Conservation (phyloP, 2,888 invertebrate species). For the Drosophila fungiperda region DNA sequence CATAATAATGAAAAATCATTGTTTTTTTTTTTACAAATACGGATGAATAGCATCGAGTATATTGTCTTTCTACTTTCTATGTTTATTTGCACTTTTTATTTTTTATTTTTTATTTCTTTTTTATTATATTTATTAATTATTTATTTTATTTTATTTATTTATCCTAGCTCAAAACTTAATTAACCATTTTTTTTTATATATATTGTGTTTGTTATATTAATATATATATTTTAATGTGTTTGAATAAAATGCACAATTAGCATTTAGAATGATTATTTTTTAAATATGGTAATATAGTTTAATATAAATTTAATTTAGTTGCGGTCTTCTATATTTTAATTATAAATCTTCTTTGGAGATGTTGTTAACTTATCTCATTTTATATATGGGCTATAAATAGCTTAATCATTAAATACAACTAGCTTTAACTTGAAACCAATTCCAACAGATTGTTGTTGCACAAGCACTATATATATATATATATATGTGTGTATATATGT, state of each 20-base stretch:
- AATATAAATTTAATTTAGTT: too few relatives aligned
- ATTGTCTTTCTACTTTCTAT: neutral
- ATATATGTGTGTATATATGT: neutral
- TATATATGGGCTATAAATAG: neutral
- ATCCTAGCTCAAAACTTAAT: neutral
- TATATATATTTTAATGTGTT: neutral
- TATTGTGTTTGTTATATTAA: neutral
- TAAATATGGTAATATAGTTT: neutral
- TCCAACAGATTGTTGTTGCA: conserved; percentile 17
- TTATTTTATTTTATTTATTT: neutral
- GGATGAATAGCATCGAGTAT: neutral
- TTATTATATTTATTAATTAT: neutral
- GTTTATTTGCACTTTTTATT: neutral
- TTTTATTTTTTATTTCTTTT: neutral
- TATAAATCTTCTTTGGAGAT: neutral
- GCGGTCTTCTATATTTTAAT: neutral
- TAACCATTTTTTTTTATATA: neutral
- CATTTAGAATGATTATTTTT: neutral
- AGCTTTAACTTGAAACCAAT: neutral
- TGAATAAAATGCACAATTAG: neutral
- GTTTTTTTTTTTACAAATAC: neutral
- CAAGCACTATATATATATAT: conserved; percentile 5
- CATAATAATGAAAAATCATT: neutral
- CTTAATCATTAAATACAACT: neutral
- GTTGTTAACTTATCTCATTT: neutral